phyloP scores from a whole-genome alignment of 2,797 vertebrate species.

The Melanotaenia nigrans region DNA sequence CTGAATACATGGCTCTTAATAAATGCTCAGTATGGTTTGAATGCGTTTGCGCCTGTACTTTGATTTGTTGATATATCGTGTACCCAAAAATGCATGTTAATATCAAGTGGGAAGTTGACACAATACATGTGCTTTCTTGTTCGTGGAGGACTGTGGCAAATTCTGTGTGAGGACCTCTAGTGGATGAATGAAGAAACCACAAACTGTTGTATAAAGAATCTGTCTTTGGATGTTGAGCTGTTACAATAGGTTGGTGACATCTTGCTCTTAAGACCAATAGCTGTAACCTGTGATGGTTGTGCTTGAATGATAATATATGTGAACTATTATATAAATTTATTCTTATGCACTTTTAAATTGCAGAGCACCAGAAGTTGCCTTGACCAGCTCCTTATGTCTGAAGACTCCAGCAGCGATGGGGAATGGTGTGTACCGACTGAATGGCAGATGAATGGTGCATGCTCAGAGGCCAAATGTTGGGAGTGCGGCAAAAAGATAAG shows the following conservation, averaged over 20 bases:
- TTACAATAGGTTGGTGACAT: too few species aligned
- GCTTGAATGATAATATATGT: background rate
- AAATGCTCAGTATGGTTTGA: background rate
- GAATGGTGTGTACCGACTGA: constrained; percentile 37
- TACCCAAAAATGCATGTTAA: background rate
- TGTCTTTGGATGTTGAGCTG: background rate
- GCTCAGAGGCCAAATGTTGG: constrained; percentile 51
- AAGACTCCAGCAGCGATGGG: constrained; percentile 74
- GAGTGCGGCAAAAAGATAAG: constrained; percentile 69
- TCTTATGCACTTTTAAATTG: constrained; percentile 34
- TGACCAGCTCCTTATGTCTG: constrained; percentile 45
- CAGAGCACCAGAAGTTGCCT: constrained; percentile 60
- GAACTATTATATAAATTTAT: background rate
- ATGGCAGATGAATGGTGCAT: background rate
- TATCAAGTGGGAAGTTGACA: background rate
- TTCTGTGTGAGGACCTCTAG: background rate
- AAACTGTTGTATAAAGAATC: background rate
- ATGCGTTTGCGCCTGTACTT: background rate
- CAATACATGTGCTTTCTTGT: background rate
- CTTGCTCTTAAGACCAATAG: background rate
- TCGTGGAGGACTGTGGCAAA: too few species aligned
- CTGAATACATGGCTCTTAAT: background rate
- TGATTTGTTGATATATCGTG: background rate
- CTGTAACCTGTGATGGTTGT: background rate
- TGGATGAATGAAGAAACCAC: background rate